These are phyloP conservation scores for Syrmaticus mikado DNA, from an alignment of 2,113 vertebrate genomes.

Conservation along the genomic window DNA sequence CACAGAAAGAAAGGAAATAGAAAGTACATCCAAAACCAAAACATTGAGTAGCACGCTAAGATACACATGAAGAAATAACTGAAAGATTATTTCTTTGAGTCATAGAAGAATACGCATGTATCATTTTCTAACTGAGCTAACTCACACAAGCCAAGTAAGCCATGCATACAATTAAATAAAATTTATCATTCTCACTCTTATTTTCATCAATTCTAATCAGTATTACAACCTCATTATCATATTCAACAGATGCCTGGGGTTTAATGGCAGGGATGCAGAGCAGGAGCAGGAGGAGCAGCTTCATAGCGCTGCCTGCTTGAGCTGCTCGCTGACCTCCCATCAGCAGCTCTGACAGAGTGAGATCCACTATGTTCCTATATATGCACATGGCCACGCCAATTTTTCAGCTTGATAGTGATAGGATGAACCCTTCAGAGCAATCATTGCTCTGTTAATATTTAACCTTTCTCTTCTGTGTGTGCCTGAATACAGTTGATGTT, in stretches of 20 bases:
- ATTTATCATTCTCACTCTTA: neutral
- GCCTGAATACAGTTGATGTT: conserved; percentile 63
- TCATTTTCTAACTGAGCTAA: neutral
- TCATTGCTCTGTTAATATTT: conserved; percentile 75
- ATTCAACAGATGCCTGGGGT: neutral
- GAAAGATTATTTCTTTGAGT: neutral
- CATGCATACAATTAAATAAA: neutral
- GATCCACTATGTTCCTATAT: conserved; percentile 41
- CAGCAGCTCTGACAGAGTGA: neutral
- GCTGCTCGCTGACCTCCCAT: conserved; percentile 29
- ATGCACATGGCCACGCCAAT: neutral
- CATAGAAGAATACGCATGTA: neutral
- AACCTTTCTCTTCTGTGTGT: conserved; percentile 54
- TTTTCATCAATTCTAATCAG: neutral
- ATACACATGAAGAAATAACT: neutral
- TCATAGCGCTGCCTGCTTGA: conserved; percentile 69
- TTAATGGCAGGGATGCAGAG: conserved; percentile 66
- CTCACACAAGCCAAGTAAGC: neutral
- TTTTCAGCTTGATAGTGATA: neutral
- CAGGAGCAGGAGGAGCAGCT: conserved; percentile 73
- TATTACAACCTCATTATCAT: conserved; percentile 65
- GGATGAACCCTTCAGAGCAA: conserved; percentile 20
- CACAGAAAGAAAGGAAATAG: conserved; percentile 1
- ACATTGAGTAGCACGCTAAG: neutral
- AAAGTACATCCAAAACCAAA: conserved; percentile 7